Conservation (phyloP, 1,140 invertebrate genomes). For the Drosophila leontia region DNA sequence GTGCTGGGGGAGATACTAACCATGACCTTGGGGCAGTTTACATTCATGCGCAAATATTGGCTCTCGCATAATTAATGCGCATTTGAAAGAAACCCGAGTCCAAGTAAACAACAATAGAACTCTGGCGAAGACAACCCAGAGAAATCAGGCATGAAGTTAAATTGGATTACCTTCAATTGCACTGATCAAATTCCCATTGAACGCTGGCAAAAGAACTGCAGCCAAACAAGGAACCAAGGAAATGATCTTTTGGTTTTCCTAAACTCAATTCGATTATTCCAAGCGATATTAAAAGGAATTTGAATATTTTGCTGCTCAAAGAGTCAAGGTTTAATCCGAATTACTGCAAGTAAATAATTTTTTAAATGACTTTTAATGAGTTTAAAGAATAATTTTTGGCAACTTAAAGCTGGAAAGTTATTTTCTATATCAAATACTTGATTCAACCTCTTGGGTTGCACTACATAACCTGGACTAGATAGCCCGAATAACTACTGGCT, state of each 20-base stretch:
- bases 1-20: not conserved
- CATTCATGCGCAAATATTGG: slow-evolving; percentile 59
- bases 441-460: not conserved
- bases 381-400: not conserved
- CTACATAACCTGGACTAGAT: too few species aligned
- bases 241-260: not conserved
- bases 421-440: not conserved
- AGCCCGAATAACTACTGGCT: too few species aligned
- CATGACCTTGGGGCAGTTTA: slow-evolving; percentile 48
- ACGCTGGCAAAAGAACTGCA: not conserved
- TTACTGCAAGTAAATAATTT: not conserved
- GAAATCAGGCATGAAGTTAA: slow-evolving; percentile 6
- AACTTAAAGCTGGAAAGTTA: not conserved
- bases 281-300: not conserved
- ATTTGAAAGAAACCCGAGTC: slow-evolving; percentile 40
- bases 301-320: not conserved
- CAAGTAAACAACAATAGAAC: slow-evolving; percentile 39
- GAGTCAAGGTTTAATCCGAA: too few species aligned
- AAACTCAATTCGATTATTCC: not conserved
- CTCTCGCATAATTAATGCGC: slow-evolving; percentile 58
- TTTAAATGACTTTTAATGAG: not conserved
- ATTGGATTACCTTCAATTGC: slow-evolving; percentile 22
- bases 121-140: not conserved
- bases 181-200: slow-evolving; percentile 13
- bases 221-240: not conserved